Conservation (phyloP, 2,797 vertebrate species). For the Hapalemur alaotrensis region DNA sequence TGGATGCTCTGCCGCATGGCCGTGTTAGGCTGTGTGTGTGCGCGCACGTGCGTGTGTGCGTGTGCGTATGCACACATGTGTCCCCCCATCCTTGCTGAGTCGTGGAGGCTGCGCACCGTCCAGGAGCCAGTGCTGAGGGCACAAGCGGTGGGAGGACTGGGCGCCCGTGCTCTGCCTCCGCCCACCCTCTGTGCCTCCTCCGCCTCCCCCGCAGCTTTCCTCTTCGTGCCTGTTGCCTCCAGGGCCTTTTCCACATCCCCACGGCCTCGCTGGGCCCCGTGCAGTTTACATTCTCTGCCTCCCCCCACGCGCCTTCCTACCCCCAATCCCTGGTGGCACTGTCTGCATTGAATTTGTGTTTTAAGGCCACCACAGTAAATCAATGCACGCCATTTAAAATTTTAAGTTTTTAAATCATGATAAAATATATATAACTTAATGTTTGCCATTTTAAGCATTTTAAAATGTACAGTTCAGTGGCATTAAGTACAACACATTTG, state of each 20-base stretch:
- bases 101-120: neutral
- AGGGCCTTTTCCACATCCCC: too few species aligned
- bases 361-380: neutral
- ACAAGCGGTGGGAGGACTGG: neutral
- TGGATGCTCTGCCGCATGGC: neutral
- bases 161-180: neutral
- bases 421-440: neutral
- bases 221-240: neutral
- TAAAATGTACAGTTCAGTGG: neutral
- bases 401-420: neutral
- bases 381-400: neutral
- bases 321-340: neutral
- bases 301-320: too few species aligned
- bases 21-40: neutral
- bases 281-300: too few species aligned
- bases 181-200: neutral
- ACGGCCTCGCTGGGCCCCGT: neutral
- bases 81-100: neutral
- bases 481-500: too few species aligned
- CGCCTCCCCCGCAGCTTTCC: accelerated
- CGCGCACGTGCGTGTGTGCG: too few species aligned
- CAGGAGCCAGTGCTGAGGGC: neutral
- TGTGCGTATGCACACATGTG: too few species aligned
- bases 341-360: neutral
- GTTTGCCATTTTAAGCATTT: neutral